A percentile compares a stretch with the other conserved stretches of the same genome.
phyloP scores from a whole-genome alignment of 2,888 invertebrate genomes.

The Epistrophe eligans region DNA sequence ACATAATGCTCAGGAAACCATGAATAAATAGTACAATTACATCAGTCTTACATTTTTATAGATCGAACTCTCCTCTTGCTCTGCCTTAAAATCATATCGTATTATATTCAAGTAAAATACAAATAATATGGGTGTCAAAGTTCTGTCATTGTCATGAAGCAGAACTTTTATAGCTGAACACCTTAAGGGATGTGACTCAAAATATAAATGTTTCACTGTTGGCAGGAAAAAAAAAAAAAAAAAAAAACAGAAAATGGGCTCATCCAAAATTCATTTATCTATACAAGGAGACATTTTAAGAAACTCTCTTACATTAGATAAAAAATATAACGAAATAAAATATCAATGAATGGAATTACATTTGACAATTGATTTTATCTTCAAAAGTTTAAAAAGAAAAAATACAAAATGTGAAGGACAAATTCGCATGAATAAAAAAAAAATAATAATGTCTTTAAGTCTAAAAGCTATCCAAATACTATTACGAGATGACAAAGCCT shows the following conservation, averaged over 20 bases:
- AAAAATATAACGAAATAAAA: neutral
- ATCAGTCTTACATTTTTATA: neutral
- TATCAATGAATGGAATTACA: constrained; percentile 4
- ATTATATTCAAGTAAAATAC: neutral
- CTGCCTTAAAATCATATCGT: neutral
- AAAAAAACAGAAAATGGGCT: constrained; percentile 9
- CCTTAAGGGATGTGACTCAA: neutral
- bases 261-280: constrained; percentile 30
- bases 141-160: neutral
- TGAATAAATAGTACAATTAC: neutral
- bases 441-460: neutral
- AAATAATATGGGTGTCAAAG: neutral
- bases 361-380: constrained; percentile 26
- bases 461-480: constrained; percentile 28
- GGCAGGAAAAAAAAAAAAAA: neutral
- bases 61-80: neutral
- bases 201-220: neutral
- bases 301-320: neutral
- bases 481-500: constrained; percentile 27
- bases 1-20: neutral
- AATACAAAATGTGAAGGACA: neutral
- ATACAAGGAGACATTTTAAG: neutral
- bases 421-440: neutral
- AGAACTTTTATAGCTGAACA: neutral
- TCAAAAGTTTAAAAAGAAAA: constrained; percentile 11